phyloP scores from a whole-genome alignment of 2,113 vertebrate species.

The Xenotilapia leptura region DNA sequence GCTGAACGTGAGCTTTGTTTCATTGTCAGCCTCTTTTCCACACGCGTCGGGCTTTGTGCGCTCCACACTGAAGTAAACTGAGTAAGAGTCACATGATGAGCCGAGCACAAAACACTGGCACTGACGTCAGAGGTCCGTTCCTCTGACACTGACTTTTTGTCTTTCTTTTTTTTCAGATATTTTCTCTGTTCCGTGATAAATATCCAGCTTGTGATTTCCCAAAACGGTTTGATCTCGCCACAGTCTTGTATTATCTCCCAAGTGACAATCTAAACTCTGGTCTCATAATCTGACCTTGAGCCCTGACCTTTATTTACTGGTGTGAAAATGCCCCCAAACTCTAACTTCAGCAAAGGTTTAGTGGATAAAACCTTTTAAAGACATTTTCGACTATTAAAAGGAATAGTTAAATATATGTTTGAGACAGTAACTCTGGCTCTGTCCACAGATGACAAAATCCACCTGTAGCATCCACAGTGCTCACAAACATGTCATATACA shows the following conservation, averaged over 20 bases:
- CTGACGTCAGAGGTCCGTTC: neutral
- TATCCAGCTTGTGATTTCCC: neutral
- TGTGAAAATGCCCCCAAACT: neutral
- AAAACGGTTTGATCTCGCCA: neutral
- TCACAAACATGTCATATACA: neutral
- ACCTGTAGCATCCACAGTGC: neutral
- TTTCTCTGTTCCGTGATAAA: neutral
- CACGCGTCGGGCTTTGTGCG: slow-evolving; percentile 12
- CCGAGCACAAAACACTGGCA: neutral
- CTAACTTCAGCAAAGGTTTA: neutral
- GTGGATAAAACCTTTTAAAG: neutral
- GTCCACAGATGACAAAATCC: neutral
- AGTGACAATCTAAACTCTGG: neutral
- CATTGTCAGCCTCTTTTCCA: neutral
- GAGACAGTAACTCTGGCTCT: neutral
- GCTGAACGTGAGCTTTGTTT: slow-evolving; percentile 34
- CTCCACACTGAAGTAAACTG: slow-evolving; percentile 5
- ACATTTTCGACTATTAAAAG: neutral
- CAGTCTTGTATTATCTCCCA: neutral
- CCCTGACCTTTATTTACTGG: neutral
- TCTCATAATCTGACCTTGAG: neutral
- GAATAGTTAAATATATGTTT: neutral
- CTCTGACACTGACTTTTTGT: neutral
- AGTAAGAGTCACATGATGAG: slow-evolving; percentile 29
- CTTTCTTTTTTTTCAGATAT: neutral